Evolutionary conservation across 2,797 vertebrate species (phyloP), one percentile per base, ranked within the genome.

Genomic region (Petrocephalus schoutedeni): DNA sequence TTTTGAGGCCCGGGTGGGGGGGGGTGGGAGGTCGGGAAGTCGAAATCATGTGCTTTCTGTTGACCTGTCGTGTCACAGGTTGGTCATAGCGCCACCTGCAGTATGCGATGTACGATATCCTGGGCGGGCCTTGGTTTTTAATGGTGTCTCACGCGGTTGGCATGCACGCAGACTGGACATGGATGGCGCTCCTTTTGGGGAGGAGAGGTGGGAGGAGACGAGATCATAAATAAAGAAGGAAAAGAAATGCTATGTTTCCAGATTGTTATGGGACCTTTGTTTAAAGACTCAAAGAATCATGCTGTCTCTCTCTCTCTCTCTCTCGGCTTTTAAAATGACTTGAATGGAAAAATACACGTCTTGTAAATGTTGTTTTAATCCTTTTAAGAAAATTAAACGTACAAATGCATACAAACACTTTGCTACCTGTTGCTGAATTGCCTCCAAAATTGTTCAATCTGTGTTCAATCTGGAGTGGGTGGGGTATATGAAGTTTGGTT

Each of bases 351-450:
- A 95, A 96, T 96, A 94, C 95, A 93, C 96, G 96, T 97, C 96
- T 96, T 96, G 96, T 97, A 96, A 95, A 97, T 97, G 96, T 97
- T 97, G 95, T 96, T 97, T 96, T 97, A 97, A 97, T 96, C 94
- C 94, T 96, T 95, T 96, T 95, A 96, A 96, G 80, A 91, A 87
- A 89, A 88, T 87, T 59, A 74, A 87, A 90, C 88, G 28, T 28
- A 28, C 28, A 28, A 28, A 89, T 32, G 88, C 89, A 85, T 87
- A 58, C 10, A 87, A 87, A 87, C 85, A 83, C 93, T 95, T 95
- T 95, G 89, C 89, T 90, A 95, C 95, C 93, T 96, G 95, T 97
- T 96, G 95, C 96, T 94, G 92, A 90, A 91, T 96, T 95, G 94
- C 94, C 94, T 96, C 95, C 95, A 93, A 95, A 94, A 95, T 94